These are phyloP conservation scores for Linepithema humile DNA, from an alignment of 1,140 invertebrate genomes.

Conservation along the genomic window DNA sequence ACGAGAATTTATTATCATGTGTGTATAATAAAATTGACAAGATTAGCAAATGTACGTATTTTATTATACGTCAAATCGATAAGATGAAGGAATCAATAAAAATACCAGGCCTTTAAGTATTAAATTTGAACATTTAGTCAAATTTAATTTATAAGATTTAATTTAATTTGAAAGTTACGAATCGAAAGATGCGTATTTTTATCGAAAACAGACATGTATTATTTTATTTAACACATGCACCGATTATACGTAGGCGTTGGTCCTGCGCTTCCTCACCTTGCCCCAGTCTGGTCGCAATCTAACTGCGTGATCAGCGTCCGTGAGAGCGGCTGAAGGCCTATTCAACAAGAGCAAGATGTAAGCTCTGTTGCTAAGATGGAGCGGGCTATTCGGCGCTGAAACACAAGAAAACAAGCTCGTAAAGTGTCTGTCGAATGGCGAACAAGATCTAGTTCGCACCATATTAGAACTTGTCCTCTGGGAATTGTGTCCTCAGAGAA, in stretches of 20 bases:
- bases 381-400: conserved; percentile 89
- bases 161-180: too few relatives aligned
- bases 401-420: conserved; percentile 71
- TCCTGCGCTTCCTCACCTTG: conserved; percentile 85
- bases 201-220: not conserved
- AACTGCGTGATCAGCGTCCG: conserved; percentile 89
- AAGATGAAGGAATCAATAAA: not conserved
- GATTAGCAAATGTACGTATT: not conserved
- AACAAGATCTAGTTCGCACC: conserved; percentile 15
- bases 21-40: not conserved
- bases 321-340: conserved; percentile 88
- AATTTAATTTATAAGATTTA: not conserved
- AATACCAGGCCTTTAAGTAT: not conserved
- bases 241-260: not conserved
- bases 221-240: not conserved
- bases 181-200: not conserved
- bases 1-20: not conserved
- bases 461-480: not conserved
- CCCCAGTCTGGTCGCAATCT: conserved; percentile 89
- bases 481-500: not conserved
- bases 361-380: conserved; percentile 88
- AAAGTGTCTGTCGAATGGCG: conserved; percentile 34
- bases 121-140: not conserved
- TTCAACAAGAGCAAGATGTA: conserved; percentile 87
- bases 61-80: not conserved